These are phyloP conservation scores for Clarias laeviceps DNA, from an alignment of 2,797 vertebrate genomes.

Conservation along the genomic window DNA sequence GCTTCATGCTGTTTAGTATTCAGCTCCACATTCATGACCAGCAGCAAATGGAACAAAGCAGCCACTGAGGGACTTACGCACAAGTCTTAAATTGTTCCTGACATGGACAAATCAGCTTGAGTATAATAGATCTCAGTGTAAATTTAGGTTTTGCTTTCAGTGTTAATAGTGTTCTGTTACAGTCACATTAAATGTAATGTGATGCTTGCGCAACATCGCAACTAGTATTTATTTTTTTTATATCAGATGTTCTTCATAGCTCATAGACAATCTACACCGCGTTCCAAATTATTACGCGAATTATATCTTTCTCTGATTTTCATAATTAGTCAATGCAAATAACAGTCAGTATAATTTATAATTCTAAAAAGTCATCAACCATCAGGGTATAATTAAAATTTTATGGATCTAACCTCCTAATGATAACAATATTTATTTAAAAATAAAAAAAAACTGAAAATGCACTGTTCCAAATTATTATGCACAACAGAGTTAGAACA, in stretches of 20 bases:
- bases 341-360: too few species aligned
- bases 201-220: background rate
- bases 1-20: slow-evolving; percentile 28
- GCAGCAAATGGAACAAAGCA: slow-evolving; percentile 11
- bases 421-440: too few species aligned
- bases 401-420: too few species aligned
- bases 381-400: too few species aligned
- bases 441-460: too few species aligned
- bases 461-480: too few species aligned
- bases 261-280: background rate
- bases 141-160: background rate
- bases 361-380: too few species aligned
- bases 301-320: too few species aligned
- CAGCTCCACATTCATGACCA: slow-evolving; percentile 9
- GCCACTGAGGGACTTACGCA: slow-evolving; percentile 20
- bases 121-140: background rate
- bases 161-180: background rate
- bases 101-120: background rate
- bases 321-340: too few species aligned
- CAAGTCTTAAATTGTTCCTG: background rate
- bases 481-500: too few species aligned
- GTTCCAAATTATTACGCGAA: too few species aligned
- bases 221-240: background rate
- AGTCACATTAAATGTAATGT: background rate
- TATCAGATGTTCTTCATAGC: background rate